phyloP scores from a whole-genome alignment of 2,888 invertebrate genomes.

The Helicoverpa assulta region DNA sequence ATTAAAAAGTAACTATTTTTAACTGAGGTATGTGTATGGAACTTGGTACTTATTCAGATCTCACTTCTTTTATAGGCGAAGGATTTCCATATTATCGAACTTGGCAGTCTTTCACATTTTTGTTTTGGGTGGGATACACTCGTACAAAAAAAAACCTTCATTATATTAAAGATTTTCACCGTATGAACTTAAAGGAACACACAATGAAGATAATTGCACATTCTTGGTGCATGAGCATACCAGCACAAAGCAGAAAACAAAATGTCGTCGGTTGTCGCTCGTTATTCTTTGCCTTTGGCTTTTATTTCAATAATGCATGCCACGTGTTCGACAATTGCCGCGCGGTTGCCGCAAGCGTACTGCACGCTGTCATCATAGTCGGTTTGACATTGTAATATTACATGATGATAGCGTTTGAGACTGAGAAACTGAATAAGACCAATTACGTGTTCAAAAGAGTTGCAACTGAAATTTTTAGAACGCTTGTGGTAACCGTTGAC shows the following conservation, averaged over 20 bases:
- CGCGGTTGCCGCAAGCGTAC: slow-evolving; percentile 8
- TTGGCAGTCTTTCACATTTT: too few relatives aligned
- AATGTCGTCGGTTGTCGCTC: slow-evolving; percentile 44
- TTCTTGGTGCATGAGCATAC: slow-evolving; percentile 13
- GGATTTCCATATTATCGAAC: too few relatives aligned
- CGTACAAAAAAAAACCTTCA: too few relatives aligned
- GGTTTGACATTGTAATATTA: slow-evolving; percentile 4
- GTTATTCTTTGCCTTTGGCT: slow-evolving; percentile 45
- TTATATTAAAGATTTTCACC: slow-evolving; percentile 11
- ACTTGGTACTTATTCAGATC: too few relatives aligned
- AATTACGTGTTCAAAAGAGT: not conserved
- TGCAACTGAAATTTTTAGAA: not conserved
- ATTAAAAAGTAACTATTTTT: too few relatives aligned
- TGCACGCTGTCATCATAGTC: slow-evolving; percentile 3
- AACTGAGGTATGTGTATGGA: too few relatives aligned
- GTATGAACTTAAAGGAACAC: slow-evolving; percentile 2
- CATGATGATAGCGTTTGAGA: not conserved
- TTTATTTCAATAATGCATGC: slow-evolving; percentile 50
- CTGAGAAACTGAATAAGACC: not conserved
- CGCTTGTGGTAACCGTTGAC: not conserved
- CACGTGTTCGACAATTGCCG: slow-evolving; percentile 39
- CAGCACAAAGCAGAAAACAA: slow-evolving; percentile 38
- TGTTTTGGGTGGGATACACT: too few relatives aligned
- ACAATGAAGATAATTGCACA: slow-evolving; percentile 45
- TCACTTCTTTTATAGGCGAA: too few relatives aligned